A percentile compares a stretch with the other conserved stretches of the same genome.
phyloP scores from a whole-genome alignment of 2,797 vertebrate genomes.

The Crenuchus spilurus region DNA sequence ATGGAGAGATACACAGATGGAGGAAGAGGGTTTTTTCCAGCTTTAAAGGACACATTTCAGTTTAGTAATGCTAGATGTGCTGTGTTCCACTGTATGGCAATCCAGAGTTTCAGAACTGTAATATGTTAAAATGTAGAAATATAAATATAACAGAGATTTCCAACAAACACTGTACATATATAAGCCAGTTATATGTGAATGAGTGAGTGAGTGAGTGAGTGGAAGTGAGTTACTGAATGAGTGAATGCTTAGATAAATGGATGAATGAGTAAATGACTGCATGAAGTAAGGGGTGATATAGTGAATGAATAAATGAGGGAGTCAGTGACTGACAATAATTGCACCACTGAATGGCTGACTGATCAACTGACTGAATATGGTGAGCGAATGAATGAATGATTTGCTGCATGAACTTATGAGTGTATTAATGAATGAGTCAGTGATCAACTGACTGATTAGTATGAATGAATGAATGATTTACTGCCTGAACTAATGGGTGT shows the following conservation, averaged over 20 bases:
- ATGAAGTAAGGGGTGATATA: no score
- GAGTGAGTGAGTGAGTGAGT: neutral
- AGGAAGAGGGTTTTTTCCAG: neutral
- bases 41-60: neutral
- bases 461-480: neutral
- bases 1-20: conserved; percentile 44
- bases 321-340: neutral
- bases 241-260: no score
- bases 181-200: no score
- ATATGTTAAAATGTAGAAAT: no score
- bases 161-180: no score
- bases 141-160: no score
- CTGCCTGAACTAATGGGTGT: neutral
- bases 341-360: neutral
- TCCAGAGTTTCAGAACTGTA: no score
- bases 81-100: no score
- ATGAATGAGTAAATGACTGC: neutral
- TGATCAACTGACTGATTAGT: no score
- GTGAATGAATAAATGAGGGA: neutral
- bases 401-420: no score
- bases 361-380: no score
- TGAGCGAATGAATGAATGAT: neutral
- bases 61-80: neutral
- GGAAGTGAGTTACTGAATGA: no score
- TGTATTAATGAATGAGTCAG: neutral